Conservation (phyloP, 2,888 invertebrate genomes). For the Microplitis deprimator region DNA sequence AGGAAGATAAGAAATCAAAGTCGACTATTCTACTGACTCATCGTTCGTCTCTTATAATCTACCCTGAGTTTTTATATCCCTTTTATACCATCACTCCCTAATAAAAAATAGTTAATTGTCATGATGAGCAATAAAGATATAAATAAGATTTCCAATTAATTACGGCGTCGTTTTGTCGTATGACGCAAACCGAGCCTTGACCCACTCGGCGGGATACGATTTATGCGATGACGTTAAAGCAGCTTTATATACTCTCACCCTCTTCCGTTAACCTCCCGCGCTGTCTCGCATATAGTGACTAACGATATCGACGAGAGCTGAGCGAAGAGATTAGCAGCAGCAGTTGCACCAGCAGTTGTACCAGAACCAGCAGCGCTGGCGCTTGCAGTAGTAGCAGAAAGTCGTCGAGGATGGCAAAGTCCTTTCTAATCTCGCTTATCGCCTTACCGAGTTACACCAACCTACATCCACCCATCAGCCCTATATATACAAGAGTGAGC, state of each 20-base stretch:
- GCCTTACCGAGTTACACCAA: constrained; percentile 28
- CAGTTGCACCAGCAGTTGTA: not conserved
- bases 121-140: no score
- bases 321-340: constrained; percentile 31
- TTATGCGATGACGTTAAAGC: constrained; percentile 44
- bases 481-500: not conserved
- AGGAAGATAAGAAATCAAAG: constrained; percentile 11
- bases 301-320: constrained; percentile 39
- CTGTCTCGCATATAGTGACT: constrained; percentile 38
- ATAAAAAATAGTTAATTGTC: no score
- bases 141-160: constrained; percentile 26
- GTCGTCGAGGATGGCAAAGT: constrained; percentile 46
- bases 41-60: not conserved
- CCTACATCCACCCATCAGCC: constrained; percentile 8
- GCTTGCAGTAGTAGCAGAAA: not conserved
- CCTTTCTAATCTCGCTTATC: constrained; percentile 50
- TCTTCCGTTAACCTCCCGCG: constrained; percentile 33
- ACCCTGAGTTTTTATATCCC: no score
- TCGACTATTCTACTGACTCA: not conserved
- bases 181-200: constrained; percentile 43
- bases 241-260: constrained; percentile 17
- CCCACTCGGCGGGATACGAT: constrained; percentile 41
- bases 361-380: not conserved
- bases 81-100: no score
- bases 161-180: constrained; percentile 27